A percentile compares a stretch with the other conserved stretches of the same genome.
These are phyloP conservation scores for Caradrina kadenii DNA, from an alignment of 2,888 invertebrate species.

Conservation along the genomic window DNA sequence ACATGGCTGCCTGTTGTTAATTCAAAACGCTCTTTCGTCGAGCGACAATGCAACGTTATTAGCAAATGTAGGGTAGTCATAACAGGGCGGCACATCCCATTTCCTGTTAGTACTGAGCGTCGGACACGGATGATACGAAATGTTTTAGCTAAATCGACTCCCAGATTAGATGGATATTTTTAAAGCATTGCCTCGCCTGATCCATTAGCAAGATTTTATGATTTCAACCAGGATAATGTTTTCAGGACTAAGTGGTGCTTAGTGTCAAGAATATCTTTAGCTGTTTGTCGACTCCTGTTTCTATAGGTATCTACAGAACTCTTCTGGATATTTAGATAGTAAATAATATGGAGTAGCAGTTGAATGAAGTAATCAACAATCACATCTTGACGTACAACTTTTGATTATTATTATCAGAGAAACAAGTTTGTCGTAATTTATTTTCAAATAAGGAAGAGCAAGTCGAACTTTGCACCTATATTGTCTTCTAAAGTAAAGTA, in stretches of 20 bases:
- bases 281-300: conserved; percentile 7
- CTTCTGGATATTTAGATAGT: neutral
- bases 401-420: neutral
- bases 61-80: conserved; percentile 55
- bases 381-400: neutral
- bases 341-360: neutral
- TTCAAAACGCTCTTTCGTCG: conserved; percentile 50
- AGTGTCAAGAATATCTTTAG: conserved; percentile 43
- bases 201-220: conserved; percentile 86
- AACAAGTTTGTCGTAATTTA: conserved; percentile 1
- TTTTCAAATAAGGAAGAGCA: conserved; percentile 5
- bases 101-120: conserved; percentile 74
- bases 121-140: conserved; percentile 80
- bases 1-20: conserved; percentile 34
- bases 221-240: conserved; percentile 75
- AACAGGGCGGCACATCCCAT: conserved; percentile 79
- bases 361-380: neutral
- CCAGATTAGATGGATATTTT: conserved; percentile 85
- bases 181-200: conserved; percentile 83
- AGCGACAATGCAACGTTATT: conserved; percentile 49
- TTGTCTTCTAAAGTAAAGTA: conserved; percentile 18
- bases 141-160: conserved; percentile 85
- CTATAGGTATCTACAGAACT: neutral
- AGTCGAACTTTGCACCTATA: conserved; percentile 3
- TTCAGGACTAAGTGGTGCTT: conserved; percentile 61